Base-by-base conservation (phyloP, 2,888 invertebrate species). In the Mactromeris polynyma region DNA sequence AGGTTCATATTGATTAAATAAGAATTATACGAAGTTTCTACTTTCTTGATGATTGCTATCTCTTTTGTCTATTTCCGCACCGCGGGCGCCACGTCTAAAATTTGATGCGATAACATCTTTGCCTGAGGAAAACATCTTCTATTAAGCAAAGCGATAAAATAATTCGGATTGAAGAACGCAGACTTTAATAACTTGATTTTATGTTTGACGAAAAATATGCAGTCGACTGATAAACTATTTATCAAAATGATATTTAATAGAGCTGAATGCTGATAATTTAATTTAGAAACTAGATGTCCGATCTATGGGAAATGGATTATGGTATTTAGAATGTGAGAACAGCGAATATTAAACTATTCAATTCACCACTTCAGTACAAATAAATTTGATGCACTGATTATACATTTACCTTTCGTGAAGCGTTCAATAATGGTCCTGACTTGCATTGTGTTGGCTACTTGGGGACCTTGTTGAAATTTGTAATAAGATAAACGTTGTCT, bases 51-150 rank as follows among this genome's bases (percentile, higher is more conserved):
- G 58, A 64, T 64, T 64, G 58, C 58, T 26, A 64, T 64, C 58
- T 64, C n/a, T 2, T 64, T 64, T 64, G 58, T 64, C 58, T 64
- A 64, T 64, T 64, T 64, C 58, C 58, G 58, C 58, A 64, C 58
- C 26, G 58, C 58, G 26, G 58, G 58, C 58, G 26, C 26, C 26
- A 64, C 58, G 58, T 64, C 58, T 26, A 64, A 51, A n/a, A 64
- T 64, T 64, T 64, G 4, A 64, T 64, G 11, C 26, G 58, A 64
- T 64, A 26, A 4, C 9, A 64, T 64, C 58, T 64, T 64, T 26
- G 58, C 58, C 58, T 64, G 58, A 9, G 11, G 58, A 64, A 64
- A 64, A 64, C 58, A 64, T 64, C 21, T 26, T 64, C 58, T n/a
- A n/a, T 64, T 26, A 2, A 2, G 58, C 58, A 64, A 64, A 9